Evolutionary conservation across 2,113 vertebrate species (phyloP).

Genomic region (Edolisoma coerulescens): DNA sequence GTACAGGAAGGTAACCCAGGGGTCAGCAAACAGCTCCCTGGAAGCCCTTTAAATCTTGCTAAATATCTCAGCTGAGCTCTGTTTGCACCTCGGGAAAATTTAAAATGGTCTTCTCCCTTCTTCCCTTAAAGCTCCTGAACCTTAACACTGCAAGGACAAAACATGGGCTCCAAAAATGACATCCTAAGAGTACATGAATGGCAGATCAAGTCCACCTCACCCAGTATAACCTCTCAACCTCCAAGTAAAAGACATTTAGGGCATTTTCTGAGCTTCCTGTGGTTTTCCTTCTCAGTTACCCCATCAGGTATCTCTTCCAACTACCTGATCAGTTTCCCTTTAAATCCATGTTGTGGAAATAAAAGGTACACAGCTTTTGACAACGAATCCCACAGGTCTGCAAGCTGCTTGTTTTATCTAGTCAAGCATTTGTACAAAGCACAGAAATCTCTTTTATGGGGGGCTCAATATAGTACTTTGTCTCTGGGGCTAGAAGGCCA

Average conservation of each 20-base stretch:
- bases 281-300: neutral
- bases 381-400: neutral
- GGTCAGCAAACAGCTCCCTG: neutral
- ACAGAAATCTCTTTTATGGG: neutral
- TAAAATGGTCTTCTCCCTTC: neutral
- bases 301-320: neutral
- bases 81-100: neutral
- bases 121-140: neutral
- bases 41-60: neutral
- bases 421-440: neutral
- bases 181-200: neutral
- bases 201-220: neutral
- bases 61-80: neutral
- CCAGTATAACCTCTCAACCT: neutral
- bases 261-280: neutral
- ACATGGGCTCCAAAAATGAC: neutral
- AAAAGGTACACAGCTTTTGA: neutral
- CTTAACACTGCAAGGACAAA: neutral
- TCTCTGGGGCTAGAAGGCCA: neutral
- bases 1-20: neutral
- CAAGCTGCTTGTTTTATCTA: neutral
- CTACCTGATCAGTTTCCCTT: neutral
- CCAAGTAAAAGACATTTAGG: neutral
- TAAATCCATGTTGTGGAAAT: neutral
- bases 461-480: neutral